Conservation (phyloP, 2,888 invertebrate genomes). For the Mellilla xanthometata region DNA sequence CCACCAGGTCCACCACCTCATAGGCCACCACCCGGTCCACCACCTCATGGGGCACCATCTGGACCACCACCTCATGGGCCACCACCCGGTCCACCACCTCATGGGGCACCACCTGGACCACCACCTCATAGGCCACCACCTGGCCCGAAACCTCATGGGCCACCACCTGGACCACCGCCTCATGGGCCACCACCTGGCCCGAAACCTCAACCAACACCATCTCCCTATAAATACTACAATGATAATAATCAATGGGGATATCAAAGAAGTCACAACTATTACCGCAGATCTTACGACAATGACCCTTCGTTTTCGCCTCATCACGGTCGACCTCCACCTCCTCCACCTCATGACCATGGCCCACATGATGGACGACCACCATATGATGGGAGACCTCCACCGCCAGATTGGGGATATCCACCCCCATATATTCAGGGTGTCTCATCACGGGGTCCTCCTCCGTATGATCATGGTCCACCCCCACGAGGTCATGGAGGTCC, state of each 20-base stretch:
- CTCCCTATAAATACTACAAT: too few relatives aligned
- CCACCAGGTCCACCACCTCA: slow-evolving; percentile 14
- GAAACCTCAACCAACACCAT: slow-evolving; percentile 5
- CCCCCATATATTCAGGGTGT: slow-evolving; percentile 7
- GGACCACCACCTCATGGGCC: slow-evolving; percentile 6
- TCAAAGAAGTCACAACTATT: too few relatives aligned
- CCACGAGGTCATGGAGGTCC: slow-evolving; percentile 3
- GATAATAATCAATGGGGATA: too few relatives aligned
- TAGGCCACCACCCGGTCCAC: too few relatives aligned
- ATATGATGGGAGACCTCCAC: neutral
- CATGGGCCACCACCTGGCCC: slow-evolving; percentile 6
- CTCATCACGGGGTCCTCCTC: slow-evolving; percentile 18
- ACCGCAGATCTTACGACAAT: too few relatives aligned
- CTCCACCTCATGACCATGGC: slow-evolving; percentile 16
- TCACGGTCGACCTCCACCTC: neutral
- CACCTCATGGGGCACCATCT: neutral
- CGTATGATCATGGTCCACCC: slow-evolving; percentile 12
- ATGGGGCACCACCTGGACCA: slow-evolving; percentile 7
- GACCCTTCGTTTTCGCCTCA: too few relatives aligned
- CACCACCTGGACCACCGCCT: neutral
- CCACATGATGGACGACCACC: slow-evolving; percentile 15
- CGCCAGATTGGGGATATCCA: slow-evolving; percentile 8
- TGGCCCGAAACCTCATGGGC: neutral
- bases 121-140: slow-evolving; percentile 10
- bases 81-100: slow-evolving; percentile 1